These are phyloP conservation scores for Aplochiton taeniatus DNA, from an alignment of 2,797 vertebrate genomes.

Conservation along the genomic window DNA sequence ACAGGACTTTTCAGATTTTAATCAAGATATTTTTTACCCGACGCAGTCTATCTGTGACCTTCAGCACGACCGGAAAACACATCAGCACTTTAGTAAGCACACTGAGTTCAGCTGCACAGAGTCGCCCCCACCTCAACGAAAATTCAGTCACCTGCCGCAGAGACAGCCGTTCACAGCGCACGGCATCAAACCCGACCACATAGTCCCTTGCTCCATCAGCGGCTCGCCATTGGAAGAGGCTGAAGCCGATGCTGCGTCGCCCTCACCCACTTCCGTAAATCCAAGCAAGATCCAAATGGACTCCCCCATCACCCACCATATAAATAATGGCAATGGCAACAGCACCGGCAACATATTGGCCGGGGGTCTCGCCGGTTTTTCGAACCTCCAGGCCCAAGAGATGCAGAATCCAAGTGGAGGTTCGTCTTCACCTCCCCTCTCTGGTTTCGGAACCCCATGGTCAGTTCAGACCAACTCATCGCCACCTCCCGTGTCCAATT, in stretches of 20 bases:
- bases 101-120: slow-evolving; percentile 50
- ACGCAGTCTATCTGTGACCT: slow-evolving; percentile 79
- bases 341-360: slow-evolving; percentile 79
- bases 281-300: slow-evolving; percentile 84
- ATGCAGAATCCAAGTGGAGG: slow-evolving; percentile 80
- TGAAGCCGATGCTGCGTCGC: slow-evolving; percentile 78
- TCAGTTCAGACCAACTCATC: slow-evolving; percentile 91
- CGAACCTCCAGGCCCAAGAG: slow-evolving; percentile 85
- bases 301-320: slow-evolving; percentile 87
- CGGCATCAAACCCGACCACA: slow-evolving; percentile 45
- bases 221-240: slow-evolving; percentile 62
- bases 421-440: slow-evolving; percentile 83
- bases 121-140: slow-evolving; percentile 62
- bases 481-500: slow-evolving; percentile 77
- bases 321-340: slow-evolving; percentile 76
- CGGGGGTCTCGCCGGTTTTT: slow-evolving; percentile 83
- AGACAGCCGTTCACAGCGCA: slow-evolving; percentile 47
- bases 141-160: slow-evolving; percentile 65
- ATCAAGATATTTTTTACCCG: slow-evolving; percentile 60
- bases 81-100: slow-evolving; percentile 69
- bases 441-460: slow-evolving; percentile 94
- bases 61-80: slow-evolving; percentile 77
- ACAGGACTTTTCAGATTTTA: slow-evolving; percentile 54
- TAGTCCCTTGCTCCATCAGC: slow-evolving; percentile 60
- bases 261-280: slow-evolving; percentile 70